Evolutionary conservation across 2,797 vertebrate genomes (phyloP), one percentile per base, ranked within the genome.

Genomic region (Microctenopoma steveboyesi): DNA sequence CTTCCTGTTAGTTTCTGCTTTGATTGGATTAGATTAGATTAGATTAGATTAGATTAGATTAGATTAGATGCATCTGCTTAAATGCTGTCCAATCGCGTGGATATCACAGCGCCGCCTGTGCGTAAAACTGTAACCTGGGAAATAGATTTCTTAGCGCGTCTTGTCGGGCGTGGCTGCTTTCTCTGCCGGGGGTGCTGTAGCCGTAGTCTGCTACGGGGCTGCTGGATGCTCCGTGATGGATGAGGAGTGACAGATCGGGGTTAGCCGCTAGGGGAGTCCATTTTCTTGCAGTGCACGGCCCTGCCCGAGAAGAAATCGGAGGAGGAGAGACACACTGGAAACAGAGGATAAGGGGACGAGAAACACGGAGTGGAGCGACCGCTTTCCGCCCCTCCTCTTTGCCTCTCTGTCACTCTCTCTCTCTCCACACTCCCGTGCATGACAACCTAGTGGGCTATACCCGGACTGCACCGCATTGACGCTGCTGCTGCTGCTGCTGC

Each of bases 171-270:
- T 91, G 91, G 89, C 86, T 78, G 76, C 70, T 65, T 81, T 28
- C 80, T 70, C 72, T 84, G 89, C 86, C 72, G 74, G 81, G 67
- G 58, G 69, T 72, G 74, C 69, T 79, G 69, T 48, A 86, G 86
- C 69, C 51, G 69, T 46, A 69, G 70, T 76, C 72, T 64, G 79
- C 85, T 84, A 72, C 57, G 58, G 79, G 84, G 78, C 72, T 79
- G 76, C 54, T 83, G 86, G 84, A 86, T 89, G 88, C 64, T 79
- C 55, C 66, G 27, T 90, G 95, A 96, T 94, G 92, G 93, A 96
- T 96, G 89, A 85, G 85, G 86, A 89, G 65, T 94, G 96, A 95
- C 95, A 96, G 95, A 95, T 95, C 91, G 91, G 88, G 92, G 93
- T 94, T 94, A 94, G 88, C 91, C 90, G 89, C 91, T 90, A 79